Base-by-base conservation (phyloP, 2,797 vertebrate genomes). In the Limnodromus scolopaceus region DNA sequence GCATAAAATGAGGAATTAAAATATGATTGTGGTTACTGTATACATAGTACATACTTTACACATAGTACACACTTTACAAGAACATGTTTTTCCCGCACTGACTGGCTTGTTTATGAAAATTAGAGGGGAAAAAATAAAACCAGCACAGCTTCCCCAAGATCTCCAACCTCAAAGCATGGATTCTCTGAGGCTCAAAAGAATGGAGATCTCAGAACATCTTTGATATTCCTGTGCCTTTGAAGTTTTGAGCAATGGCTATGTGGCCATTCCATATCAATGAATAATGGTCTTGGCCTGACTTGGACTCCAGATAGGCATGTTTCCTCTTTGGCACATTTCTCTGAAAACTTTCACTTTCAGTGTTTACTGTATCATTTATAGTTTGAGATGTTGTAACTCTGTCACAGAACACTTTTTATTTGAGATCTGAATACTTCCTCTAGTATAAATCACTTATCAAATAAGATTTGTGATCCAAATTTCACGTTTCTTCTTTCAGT, bases 201-300 rank as follows among this genome's bases (percentile, higher is more conserved):
- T 53, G 51, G 36, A 89, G 41, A 83, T 61, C 30, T 93, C 60
- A 89, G 81, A 92, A 61, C 7, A 38, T 38, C 66, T 97, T 96
- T 94, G 71, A 95, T 93, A 86, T 81, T 75, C 13, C 13, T 15
- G 28, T 48, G 57, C 25, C 53, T 96, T 95, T 94, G 91, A 95
- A 96, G 75, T 30, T 38, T 25, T 76, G n/a, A 36, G n/a, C 38
- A 88, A 63, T 48, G 70, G 75, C 34, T 7, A 36, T 27, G 57
- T 54, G 69, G 46, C 11, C 51, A 28, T n/a, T 90, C 53, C 7
- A 1, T 39, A 57, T 12, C 7, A 0, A 45, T 55, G 53, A 94
- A 72, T 49, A 71, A 38, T 86, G 48, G 14, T 24, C 64, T 61
- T 87, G 57, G 60, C 45, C 55, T 80, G 66, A 76, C 23, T 70